phyloP scores from a whole-genome alignment of 2,113 vertebrate genomes.

The Promerops cafer region DNA sequence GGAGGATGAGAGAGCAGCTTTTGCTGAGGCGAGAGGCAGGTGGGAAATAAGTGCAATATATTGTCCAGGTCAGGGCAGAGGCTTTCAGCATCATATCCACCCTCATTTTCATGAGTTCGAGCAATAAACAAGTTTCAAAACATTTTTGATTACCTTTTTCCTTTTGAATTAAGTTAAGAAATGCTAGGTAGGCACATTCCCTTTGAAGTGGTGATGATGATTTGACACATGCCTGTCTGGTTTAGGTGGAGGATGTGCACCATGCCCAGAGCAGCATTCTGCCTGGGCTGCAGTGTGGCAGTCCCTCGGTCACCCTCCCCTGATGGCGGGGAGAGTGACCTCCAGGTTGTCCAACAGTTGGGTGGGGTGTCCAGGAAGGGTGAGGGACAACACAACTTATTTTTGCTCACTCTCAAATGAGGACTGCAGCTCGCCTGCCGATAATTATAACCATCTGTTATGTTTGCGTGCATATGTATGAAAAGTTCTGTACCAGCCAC shows the following conservation, averaged over 20 bases:
- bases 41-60: not conserved
- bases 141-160: not conserved
- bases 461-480: conserved; percentile 10
- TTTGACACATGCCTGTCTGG: not conserved
- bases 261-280: rapidly evolving
- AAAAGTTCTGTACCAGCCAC: conserved; percentile 25
- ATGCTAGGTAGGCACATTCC: not conserved
- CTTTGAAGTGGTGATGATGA: not conserved
- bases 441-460: conserved; percentile 68
- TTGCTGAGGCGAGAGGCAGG: not conserved
- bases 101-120: not conserved
- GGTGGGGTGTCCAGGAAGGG: not conserved
- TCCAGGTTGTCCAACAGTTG: not conserved
- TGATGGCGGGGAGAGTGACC: not conserved
- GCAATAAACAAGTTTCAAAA: not conserved
- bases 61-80: not conserved
- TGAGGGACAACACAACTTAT: not conserved
- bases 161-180: not conserved
- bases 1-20: not conserved
- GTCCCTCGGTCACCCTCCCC: rapidly evolving
- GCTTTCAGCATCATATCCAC: not conserved
- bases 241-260: not conserved
- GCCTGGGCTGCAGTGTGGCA: rapidly evolving
- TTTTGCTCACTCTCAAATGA: conserved; percentile 43
- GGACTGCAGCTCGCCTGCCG: not conserved